A percentile compares a stretch with the other conserved stretches of the same genome.
Evolutionary conservation across 2,113 vertebrate species (phyloP).

Genomic region (Centropus bengalensis): DNA sequence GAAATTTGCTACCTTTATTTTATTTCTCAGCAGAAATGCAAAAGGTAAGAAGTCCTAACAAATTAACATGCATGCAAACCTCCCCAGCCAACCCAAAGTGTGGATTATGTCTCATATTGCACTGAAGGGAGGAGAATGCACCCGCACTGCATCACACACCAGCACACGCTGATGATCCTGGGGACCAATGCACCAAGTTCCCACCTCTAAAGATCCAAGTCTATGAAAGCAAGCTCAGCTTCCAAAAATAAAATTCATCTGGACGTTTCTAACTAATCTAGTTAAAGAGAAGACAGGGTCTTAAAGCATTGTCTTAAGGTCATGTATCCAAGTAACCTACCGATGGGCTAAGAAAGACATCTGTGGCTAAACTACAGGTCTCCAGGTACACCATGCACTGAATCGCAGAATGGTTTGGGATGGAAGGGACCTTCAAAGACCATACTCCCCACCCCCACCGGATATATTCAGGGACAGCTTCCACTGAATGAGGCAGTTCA

Average conservation of each 20-base stretch:
- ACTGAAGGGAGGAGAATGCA: neutral
- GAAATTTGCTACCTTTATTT: neutral
- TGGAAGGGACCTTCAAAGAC: neutral
- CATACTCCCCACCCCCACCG: neutral
- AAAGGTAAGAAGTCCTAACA: neutral
- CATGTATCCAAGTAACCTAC: neutral
- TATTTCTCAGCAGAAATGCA: too few species aligned
- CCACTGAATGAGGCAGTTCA: neutral
- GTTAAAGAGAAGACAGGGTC: neutral
- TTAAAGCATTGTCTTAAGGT: neutral
- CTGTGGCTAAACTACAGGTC: neutral
- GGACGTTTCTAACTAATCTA: neutral
- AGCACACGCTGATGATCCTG: neutral
- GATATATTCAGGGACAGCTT: too few species aligned
- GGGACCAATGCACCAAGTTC: neutral
- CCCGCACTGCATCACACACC: fast-evolving
- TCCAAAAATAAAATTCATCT: neutral
- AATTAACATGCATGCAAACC: neutral
- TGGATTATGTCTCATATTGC: neutral
- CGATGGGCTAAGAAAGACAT: neutral
- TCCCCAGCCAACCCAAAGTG: neutral
- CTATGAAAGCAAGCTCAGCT: neutral
- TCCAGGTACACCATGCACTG: neutral
- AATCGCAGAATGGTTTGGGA: neutral
- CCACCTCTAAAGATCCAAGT: neutral